Evolutionary conservation across 1,140 invertebrate species (phyloP).

Genomic region (Lutraria rhynchaena): DNA sequence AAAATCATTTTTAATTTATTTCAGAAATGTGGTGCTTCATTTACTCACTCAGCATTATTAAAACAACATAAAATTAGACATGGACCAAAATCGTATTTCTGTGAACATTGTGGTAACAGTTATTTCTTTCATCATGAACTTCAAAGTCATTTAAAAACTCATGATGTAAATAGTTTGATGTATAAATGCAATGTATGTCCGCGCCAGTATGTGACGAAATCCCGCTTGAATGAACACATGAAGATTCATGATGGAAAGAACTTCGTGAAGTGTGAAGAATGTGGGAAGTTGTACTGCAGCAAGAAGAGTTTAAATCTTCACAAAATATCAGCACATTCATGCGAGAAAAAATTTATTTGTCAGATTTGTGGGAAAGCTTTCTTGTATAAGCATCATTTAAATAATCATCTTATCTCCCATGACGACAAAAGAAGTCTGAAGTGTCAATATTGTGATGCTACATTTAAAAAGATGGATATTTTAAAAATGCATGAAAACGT

Average conservation of each 20-base stretch:
- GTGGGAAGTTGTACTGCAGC: conserved; percentile 21
- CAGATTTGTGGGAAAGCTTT: conserved; percentile 22
- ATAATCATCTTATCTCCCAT: conserved; percentile 25
- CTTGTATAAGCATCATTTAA: conserved; percentile 25
- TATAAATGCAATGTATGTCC: conserved; percentile 22
- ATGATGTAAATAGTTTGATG: conserved; percentile 15
- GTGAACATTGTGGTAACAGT: conserved; percentile 9
- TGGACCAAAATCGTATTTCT: conserved; percentile 19
- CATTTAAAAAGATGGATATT: conserved; percentile 18
- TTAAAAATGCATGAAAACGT: conserved; percentile 36
- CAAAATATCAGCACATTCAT: background rate
- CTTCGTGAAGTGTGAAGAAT: conserved; percentile 20
- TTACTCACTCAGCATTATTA: conserved; percentile 3
- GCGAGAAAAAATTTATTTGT: conserved; percentile 4
- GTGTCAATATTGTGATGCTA: conserved; percentile 11
- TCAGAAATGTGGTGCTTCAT: conserved; percentile 3
- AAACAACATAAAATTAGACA: conserved; percentile 9
- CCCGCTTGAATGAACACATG: conserved; percentile 23
- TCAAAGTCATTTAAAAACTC: conserved; percentile 1
- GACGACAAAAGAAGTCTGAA: conserved; percentile 9
- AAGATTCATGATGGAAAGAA: conserved; percentile 22
- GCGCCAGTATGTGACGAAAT: conserved; percentile 7
- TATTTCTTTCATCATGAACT: conserved; percentile 14
- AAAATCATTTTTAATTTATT: background rate
- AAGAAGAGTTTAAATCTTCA: conserved; percentile 15